Percentiles rank a stretch among this genome's conserved stretches.
Evolutionary conservation across 2,888 invertebrate species (phyloP).

Genomic region (Zygothrica quintamaculata): DNA sequence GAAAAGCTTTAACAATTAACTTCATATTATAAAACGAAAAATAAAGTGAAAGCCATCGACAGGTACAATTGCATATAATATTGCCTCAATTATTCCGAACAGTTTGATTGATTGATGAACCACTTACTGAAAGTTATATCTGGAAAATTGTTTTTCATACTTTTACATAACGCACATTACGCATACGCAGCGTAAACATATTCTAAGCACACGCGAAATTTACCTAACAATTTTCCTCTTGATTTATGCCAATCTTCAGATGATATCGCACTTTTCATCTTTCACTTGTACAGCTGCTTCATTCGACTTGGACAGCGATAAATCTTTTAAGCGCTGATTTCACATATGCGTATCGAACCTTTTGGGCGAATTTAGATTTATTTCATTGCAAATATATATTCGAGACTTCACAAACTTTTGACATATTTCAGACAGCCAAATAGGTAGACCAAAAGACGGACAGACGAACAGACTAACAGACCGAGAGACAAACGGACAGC

Average conservation of each 20-base stretch:
- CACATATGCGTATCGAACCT: slow-evolving; percentile 66
- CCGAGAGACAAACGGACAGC: too few species aligned
- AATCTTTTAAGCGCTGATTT: slow-evolving; percentile 64
- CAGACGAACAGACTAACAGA: too few species aligned
- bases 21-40: too few species aligned
- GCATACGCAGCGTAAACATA: slow-evolving; percentile 26
- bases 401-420: slow-evolving; percentile 56
- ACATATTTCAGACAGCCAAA: slow-evolving; percentile 65
- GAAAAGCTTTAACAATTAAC: too few species aligned
- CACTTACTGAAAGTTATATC: not conserved
- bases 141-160: slow-evolving; percentile 9
- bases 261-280: slow-evolving; percentile 42
- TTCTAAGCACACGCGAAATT: not conserved
- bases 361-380: slow-evolving; percentile 68
- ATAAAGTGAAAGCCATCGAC: not conserved
- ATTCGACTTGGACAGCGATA: slow-evolving; percentile 52
- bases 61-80: not conserved
- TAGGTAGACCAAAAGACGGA: too few species aligned
- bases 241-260: slow-evolving; percentile 9
- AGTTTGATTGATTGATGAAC: slow-evolving; percentile 34
- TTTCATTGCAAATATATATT: slow-evolving; percentile 52
- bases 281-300: slow-evolving; percentile 53
- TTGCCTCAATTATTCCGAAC: slow-evolving; percentile 3
- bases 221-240: not conserved
- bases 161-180: not conserved